Evolutionary conservation across 2,113 vertebrate species (phyloP), one percentile per base, ranked within the genome.

Genomic region (Python bivittatus): DNA sequence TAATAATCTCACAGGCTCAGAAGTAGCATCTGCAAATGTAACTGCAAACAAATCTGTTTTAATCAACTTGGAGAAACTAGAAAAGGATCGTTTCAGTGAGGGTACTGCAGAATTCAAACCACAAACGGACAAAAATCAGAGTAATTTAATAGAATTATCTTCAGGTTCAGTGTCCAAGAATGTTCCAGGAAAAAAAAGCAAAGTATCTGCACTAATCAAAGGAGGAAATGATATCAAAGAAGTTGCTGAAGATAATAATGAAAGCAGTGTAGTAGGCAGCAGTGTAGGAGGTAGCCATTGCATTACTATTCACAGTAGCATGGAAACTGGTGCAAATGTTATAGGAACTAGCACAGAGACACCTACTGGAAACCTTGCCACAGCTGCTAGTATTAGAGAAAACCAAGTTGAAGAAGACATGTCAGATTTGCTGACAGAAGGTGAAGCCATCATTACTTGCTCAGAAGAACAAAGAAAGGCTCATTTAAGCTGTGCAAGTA

Each of bases 351-450:
- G 94, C 56, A 91, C 95, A 85, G 94, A 96, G 87, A 96, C 95
- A 88, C 88, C 94, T 38, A 22, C 0, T 27, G 94, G 94, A 85
- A 96, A 90, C 27, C 44, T 96, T 91, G 91, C 93, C 11, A 88
- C 93, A 86, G 96, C 97, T 27, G 97, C 96, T 12, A 98, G 98
- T 90, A 97, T 97, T n/a, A 95, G 56, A 91, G 97, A 95, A 93
- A 95, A 91, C 44, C 64, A 92, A 84, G 58, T 79, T 88, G 90
- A 91, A 1, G 11, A 60, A 20, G 0, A 56, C 29, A 1, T 57
- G 2, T 89, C 91, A 54, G 91, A 10, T 88, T 93, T 94, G 17
- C 86, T 90, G 25, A 97, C 97, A 60, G 94, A 94, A 1, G 95
- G 93, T 10, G 93, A 95, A 94, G 97, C 97, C 87, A 96, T 96